phyloP scores from a whole-genome alignment of 2,113 vertebrate genomes.

The Anas platyrhynchos region DNA sequence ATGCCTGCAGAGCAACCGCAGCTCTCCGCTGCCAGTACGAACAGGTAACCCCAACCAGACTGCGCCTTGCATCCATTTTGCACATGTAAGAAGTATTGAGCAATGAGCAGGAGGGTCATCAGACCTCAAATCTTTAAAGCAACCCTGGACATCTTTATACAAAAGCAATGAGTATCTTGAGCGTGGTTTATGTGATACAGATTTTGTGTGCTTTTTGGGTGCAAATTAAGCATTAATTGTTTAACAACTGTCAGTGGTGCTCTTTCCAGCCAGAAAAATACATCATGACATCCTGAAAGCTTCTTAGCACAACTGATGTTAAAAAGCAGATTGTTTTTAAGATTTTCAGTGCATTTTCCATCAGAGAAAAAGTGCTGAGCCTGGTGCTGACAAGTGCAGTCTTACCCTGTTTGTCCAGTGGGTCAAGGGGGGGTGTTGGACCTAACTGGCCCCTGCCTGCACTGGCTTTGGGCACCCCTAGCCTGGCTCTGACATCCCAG shows the following conservation, averaged over 20 bases:
- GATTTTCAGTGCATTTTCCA: neutral
- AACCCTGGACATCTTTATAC: neutral
- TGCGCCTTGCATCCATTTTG: neutral
- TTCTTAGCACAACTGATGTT: neutral
- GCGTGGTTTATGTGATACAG: neutral
- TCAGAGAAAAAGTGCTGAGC: neutral
- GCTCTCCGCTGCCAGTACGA: neutral
- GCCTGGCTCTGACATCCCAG: neutral
- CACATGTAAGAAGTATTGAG: neutral
- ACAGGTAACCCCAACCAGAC: neutral
- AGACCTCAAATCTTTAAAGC: neutral
- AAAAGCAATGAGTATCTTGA: neutral
- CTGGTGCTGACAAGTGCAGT: neutral
- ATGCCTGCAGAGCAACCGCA: neutral
- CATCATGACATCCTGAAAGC: neutral
- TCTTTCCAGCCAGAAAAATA: neutral
- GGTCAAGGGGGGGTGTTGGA: neutral
- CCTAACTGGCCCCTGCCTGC: neutral
- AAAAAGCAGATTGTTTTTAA: neutral
- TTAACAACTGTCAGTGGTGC: neutral
- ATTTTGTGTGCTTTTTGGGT: neutral
- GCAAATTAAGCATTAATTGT: neutral
- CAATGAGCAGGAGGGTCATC: neutral
- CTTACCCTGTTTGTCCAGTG: neutral
- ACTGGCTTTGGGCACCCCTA: neutral